A percentile compares a stretch with the other conserved stretches of the same genome.
These are phyloP conservation scores for Metopia argyrocephala DNA, from an alignment of 2,888 invertebrate species.

Conservation along the genomic window DNA sequence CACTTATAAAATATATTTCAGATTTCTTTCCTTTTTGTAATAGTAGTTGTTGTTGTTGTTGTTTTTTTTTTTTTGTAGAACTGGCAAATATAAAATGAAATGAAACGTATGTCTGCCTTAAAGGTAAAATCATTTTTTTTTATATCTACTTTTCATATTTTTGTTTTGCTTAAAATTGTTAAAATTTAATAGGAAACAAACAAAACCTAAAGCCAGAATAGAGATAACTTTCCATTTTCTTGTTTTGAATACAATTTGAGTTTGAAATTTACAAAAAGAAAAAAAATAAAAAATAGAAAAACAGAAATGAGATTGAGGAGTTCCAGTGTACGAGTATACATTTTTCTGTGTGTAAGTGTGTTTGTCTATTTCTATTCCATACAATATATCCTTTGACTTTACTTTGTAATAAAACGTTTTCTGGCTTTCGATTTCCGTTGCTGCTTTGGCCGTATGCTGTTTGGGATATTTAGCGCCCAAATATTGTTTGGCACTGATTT, in stretches of 20 bases:
- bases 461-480: constrained; percentile 63
- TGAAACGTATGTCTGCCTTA: constrained; percentile 68
- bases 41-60: not conserved
- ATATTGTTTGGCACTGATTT: constrained; percentile 74
- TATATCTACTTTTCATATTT: constrained; percentile 9
- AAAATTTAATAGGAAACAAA: constrained; percentile 25
- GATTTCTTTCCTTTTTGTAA: not conserved
- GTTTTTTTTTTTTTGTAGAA: constrained; percentile 23
- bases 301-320: constrained; percentile 19
- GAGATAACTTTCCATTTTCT: constrained; percentile 39
- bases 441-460: not conserved
- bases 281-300: no score
- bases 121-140: constrained; percentile 71
- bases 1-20: constrained; percentile 43
- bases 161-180: constrained; percentile 23
- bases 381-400: not conserved
- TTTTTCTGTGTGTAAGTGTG: constrained; percentile 1
- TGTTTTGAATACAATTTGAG: constrained; percentile 24
- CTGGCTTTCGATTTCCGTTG: constrained; percentile 19
- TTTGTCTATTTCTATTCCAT: not conserved
- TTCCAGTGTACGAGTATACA: not conserved
- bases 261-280: no score
- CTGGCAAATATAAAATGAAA: constrained; percentile 60
- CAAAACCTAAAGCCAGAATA: not conserved
- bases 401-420: not conserved